phyloP scores from a whole-genome alignment of 2,797 vertebrate species.

The Pterois miles region DNA sequence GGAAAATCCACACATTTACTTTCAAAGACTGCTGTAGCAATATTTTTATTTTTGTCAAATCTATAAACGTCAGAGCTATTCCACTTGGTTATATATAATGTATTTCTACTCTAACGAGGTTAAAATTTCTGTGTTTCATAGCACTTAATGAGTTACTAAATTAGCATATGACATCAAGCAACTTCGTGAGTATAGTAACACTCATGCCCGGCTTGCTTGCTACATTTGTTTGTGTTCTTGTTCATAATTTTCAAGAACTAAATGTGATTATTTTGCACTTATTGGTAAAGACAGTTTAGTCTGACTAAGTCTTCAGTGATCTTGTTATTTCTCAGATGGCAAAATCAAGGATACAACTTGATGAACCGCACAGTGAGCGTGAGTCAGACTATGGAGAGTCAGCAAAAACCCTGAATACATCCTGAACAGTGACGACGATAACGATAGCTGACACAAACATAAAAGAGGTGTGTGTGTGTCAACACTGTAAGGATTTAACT shows the following conservation, averaged over 20 bases:
- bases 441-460: not conserved
- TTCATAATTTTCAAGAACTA: not conserved
- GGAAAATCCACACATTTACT: no score
- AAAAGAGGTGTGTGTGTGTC: not conserved
- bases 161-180: no score
- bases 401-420: not conserved
- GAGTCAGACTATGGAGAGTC: not conserved
- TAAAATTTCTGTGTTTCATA: no score
- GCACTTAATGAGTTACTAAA: no score
- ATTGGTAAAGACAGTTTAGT: not conserved
- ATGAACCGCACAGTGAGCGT: not conserved
- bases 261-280: not conserved
- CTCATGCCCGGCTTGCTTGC: no score
- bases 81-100: no score
- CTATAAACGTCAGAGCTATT: no score
- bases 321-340: not conserved
- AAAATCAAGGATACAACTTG: not conserved
- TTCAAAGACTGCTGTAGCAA: no score
- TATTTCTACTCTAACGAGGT: no score
- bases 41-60: no score
- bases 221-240: no score
- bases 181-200: no score
- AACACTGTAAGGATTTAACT: not conserved
- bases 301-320: not conserved
- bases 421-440: not conserved